phyloP scores from a whole-genome alignment of 2,888 invertebrate species.

The Dynastes maya region DNA sequence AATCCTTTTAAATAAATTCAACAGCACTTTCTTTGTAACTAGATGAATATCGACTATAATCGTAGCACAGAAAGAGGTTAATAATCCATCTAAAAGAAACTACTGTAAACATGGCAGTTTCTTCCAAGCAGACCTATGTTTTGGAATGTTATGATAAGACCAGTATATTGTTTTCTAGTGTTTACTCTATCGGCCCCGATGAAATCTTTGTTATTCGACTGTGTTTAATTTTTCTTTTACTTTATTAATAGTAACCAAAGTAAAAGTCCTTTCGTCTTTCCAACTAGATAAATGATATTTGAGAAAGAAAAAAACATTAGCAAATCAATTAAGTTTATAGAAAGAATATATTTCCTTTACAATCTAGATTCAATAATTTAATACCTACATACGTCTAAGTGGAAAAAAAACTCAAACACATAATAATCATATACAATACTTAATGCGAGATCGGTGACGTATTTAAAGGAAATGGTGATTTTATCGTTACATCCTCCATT shows the following conservation, averaged over 20 bases:
- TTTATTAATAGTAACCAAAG: constrained; percentile 33
- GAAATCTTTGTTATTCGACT: constrained; percentile 29
- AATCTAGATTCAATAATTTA: too few relatives aligned
- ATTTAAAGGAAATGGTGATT: too few relatives aligned
- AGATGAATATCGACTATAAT: constrained; percentile 29
- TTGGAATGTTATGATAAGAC: constrained; percentile 33
- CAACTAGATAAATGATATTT: constrained; percentile 30
- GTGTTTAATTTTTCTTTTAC: constrained; percentile 16
- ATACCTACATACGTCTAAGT: too few relatives aligned
- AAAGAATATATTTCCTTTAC: background rate
- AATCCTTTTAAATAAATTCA: constrained; percentile 24
- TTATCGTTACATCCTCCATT: too few relatives aligned
- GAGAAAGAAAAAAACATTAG: constrained; percentile 2
- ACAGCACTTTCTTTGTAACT: constrained; percentile 9
- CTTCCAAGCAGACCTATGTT: constrained; percentile 25
- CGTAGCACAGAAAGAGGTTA: constrained; percentile 24
- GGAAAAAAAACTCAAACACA: too few relatives aligned
- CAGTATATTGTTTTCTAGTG: constrained; percentile 36
- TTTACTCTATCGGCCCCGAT: constrained; percentile 29
- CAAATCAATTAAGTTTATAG: constrained; percentile 27
- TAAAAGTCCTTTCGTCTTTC: constrained; percentile 23
- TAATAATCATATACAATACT: background rate
- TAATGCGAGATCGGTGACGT: too few relatives aligned
- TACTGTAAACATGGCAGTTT: constrained; percentile 31
- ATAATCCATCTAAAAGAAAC: constrained; percentile 32